These are phyloP conservation scores for Cochlearius cochlearius DNA, from an alignment of 2,113 vertebrate genomes.

Conservation along the genomic window DNA sequence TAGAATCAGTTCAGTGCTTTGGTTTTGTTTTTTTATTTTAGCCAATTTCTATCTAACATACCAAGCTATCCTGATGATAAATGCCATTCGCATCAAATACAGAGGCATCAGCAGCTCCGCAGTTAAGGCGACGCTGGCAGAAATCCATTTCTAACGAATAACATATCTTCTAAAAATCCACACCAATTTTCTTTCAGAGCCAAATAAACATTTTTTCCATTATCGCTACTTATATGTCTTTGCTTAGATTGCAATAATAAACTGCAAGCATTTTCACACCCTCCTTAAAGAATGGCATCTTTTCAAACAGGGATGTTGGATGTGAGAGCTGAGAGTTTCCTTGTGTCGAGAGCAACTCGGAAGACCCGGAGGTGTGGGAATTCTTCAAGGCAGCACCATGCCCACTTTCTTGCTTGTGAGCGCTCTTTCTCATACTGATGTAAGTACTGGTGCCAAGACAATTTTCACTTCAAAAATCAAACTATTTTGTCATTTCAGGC, in stretches of 20 bases:
- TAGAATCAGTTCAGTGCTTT: background rate
- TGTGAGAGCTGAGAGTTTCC: background rate
- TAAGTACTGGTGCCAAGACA: background rate
- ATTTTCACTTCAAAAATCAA: slow-evolving; percentile 18
- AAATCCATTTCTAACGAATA: background rate
- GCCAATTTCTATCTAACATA: background rate
- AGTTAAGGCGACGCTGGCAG: background rate
- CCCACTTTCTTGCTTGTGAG: background rate
- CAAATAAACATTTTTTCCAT: background rate
- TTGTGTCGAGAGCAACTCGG: background rate
- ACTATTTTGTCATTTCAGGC: slow-evolving; percentile 2
- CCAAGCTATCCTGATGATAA: background rate
- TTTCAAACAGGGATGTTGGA: background rate
- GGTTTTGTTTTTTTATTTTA: background rate
- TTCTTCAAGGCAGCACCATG: background rate
- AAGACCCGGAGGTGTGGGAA: background rate
- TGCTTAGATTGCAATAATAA: background rate
- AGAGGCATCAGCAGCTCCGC: background rate
- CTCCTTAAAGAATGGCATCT: background rate
- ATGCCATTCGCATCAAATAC: background rate
- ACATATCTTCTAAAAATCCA: background rate
- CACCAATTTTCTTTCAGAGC: background rate
- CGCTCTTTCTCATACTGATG: background rate
- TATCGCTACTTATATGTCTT: background rate
- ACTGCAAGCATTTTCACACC: background rate